Conservation (phyloP, 2,888 invertebrate species). For the Vanessa cardui region DNA sequence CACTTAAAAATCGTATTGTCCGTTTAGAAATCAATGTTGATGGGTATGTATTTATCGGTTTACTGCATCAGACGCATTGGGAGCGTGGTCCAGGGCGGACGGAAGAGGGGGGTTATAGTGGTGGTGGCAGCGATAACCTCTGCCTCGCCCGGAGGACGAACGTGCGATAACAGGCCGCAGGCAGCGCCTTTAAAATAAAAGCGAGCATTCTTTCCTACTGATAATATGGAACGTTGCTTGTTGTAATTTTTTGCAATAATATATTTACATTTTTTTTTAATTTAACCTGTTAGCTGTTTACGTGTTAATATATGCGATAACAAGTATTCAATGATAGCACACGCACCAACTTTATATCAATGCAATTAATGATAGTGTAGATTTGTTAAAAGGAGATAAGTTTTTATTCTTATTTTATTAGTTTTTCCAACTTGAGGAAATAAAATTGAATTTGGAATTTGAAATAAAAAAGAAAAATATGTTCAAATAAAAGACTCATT, state of each 20-base stretch:
- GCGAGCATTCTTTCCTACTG: conserved; percentile 61
- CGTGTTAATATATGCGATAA: too few relatives aligned
- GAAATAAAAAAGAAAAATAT: background rate
- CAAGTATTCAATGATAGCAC: too few relatives aligned
- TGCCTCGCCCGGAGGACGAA: conserved; percentile 68
- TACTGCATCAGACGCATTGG: conserved; percentile 62
- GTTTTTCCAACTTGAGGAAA: too few relatives aligned
- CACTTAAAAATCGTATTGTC: conserved; percentile 29
- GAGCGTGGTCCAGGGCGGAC: conserved; percentile 52
- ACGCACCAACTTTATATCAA: too few relatives aligned
- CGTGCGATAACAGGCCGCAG: conserved; percentile 49
- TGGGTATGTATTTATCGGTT: conserved; percentile 62
- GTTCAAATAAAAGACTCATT: background rate
- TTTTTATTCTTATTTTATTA: too few relatives aligned
- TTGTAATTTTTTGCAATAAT: background rate
- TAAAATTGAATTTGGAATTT: too few relatives aligned
- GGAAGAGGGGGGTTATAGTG: conserved; percentile 55
- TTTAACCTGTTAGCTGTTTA: background rate
- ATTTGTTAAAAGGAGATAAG: too few relatives aligned
- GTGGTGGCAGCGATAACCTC: conserved; percentile 71
- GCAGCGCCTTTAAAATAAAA: conserved; percentile 72
- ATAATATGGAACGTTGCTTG: conserved; percentile 18
- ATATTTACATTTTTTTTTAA: background rate
- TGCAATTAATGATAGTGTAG: too few relatives aligned
- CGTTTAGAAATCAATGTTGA: conserved; percentile 54